phyloP scores from a whole-genome alignment of 1,140 invertebrate genomes.

The Drosophila tsacasi region DNA sequence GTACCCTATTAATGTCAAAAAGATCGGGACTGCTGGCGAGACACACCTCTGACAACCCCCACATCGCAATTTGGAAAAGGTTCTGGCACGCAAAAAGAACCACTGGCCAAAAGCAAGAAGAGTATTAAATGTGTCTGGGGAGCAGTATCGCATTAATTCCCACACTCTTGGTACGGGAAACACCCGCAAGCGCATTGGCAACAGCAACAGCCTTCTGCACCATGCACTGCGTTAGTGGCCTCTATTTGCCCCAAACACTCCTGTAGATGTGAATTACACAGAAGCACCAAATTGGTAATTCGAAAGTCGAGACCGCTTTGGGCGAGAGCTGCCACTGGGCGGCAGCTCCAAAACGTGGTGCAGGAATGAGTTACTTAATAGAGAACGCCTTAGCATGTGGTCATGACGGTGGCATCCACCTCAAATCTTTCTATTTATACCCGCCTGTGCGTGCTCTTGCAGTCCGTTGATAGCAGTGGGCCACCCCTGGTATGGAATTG shows the following conservation, averaged over 20 bases:
- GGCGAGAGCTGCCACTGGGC: constrained; percentile 29
- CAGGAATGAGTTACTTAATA: constrained; percentile 38
- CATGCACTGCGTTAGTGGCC: constrained; percentile 23
- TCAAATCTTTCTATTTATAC: constrained; percentile 42
- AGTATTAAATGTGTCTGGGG: constrained; percentile 26
- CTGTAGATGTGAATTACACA: constrained; percentile 46
- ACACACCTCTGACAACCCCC: constrained; percentile 34
- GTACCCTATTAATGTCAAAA: constrained; percentile 69
- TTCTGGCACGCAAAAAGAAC: constrained; percentile 52
- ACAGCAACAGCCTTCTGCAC: constrained; percentile 5
- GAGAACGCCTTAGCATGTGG: constrained; percentile 52
- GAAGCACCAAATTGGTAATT: constrained; percentile 58
- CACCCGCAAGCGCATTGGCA: constrained; percentile 55
- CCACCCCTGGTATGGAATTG: constrained; percentile 4
- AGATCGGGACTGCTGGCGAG: constrained; percentile 36
- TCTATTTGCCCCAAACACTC: constrained; percentile 35
- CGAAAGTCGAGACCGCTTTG: constrained; percentile 72
- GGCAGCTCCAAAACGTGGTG: constrained; percentile 10
- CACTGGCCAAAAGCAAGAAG: constrained; percentile 1
- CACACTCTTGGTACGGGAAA: constrained; percentile 57
- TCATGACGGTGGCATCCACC: constrained; percentile 22
- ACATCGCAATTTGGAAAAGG: constrained; percentile 26
- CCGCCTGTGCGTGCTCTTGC: constrained; percentile 7
- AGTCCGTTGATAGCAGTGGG: constrained; percentile 4
- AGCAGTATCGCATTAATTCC: constrained; percentile 46